A percentile compares a stretch with the other conserved stretches of the same genome.
phyloP scores from a whole-genome alignment of 2,888 invertebrate species.

The Heliconius erato region DNA sequence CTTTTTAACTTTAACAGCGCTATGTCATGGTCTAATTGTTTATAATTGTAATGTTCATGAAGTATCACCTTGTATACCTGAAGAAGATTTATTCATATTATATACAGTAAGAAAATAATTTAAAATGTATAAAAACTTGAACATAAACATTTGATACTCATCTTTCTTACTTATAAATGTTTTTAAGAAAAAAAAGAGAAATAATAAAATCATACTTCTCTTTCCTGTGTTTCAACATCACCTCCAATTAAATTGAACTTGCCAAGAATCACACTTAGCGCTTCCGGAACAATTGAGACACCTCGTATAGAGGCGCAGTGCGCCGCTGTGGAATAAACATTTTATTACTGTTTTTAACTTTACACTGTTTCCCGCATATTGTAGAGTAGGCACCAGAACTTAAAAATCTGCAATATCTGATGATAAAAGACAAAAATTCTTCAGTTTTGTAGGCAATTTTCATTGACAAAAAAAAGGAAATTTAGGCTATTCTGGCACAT shows the following conservation, averaged over 20 bases:
- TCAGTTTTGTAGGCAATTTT: too few species aligned
- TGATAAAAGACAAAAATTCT: too few species aligned
- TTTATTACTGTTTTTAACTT: too few species aligned
- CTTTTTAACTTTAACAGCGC: slow-evolving; percentile 65
- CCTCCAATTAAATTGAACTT: slow-evolving; percentile 42
- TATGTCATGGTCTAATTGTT: slow-evolving; percentile 64
- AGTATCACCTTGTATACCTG: slow-evolving; percentile 65
- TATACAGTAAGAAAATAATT: neutral
- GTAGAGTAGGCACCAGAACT: too few species aligned
- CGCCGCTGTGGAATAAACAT: slow-evolving; percentile 26
- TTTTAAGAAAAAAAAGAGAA: neutral
- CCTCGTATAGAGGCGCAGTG: slow-evolving; percentile 39
- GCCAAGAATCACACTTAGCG: slow-evolving; percentile 54
- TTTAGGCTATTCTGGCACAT: too few species aligned
- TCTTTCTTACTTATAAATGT: neutral
- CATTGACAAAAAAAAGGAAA: too few species aligned
- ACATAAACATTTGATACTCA: neutral
- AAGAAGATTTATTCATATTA: neutral
- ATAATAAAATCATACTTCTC: slow-evolving; percentile 22
- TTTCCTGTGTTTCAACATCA: slow-evolving; percentile 35
- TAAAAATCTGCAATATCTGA: too few species aligned
- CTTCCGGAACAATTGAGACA: slow-evolving; percentile 34
- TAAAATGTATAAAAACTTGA: neutral
- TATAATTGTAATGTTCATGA: slow-evolving; percentile 56
- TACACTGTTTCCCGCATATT: too few species aligned